phyloP scores from a whole-genome alignment of 2,797 vertebrate genomes.

The Apogon talboti region DNA sequence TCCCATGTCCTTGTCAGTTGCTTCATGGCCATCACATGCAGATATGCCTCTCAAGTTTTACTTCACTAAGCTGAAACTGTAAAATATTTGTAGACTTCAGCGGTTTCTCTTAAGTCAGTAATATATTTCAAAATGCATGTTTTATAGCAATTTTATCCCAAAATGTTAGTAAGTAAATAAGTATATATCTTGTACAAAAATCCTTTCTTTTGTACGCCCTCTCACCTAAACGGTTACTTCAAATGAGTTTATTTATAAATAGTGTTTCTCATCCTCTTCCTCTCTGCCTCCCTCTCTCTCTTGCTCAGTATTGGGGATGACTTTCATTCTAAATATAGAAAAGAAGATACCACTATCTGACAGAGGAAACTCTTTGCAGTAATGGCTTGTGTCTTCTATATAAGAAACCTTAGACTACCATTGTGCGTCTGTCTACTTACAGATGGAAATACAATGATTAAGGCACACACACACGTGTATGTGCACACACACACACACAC shows the following conservation, averaged over 20 bases:
- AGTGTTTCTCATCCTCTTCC: constrained; percentile 9
- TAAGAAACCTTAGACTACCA: constrained; percentile 28
- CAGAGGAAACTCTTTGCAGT: constrained; percentile 38
- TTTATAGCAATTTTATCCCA: no score
- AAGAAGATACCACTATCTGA: constrained; percentile 61
- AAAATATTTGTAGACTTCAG: no score
- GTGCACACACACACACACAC: not conserved
- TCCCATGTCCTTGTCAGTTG: no score
- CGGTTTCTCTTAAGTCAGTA: no score
- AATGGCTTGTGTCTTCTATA: constrained; percentile 9
- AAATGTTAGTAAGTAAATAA: no score
- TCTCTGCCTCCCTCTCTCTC: constrained; percentile 27
- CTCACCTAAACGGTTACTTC: not conserved
- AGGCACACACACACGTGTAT: constrained; percentile 4
- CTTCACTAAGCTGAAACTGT: no score
- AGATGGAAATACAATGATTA: constrained; percentile 24
- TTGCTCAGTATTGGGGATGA: constrained; percentile 50
- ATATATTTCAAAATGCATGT: no score
- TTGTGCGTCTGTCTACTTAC: constrained; percentile 22
- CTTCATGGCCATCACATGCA: no score
- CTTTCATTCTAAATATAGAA: constrained; percentile 73
- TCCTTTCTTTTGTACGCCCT: not conserved
- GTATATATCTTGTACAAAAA: not conserved
- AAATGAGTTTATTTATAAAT: constrained; percentile 31
- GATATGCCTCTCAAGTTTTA: no score